Conservation (phyloP, 2,888 invertebrate genomes). For the Dolichomitus sp. region DNA sequence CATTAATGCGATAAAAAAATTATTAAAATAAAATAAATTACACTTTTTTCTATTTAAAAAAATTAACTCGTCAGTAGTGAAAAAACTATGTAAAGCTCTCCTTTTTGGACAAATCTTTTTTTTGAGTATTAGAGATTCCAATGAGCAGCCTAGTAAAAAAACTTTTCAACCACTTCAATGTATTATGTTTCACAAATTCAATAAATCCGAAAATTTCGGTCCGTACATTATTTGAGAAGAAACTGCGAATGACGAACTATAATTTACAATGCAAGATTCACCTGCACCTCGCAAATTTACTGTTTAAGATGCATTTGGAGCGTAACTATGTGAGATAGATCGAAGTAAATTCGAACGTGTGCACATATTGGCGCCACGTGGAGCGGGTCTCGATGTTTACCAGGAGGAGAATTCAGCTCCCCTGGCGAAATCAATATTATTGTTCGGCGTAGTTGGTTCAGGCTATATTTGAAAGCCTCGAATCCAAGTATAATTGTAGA, state of each 20-base stretch:
- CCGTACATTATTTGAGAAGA: not conserved
- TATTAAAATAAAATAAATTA: no score
- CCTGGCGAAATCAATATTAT: constrained; percentile 83
- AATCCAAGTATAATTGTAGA: constrained; percentile 55
- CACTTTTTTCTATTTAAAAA: no score
- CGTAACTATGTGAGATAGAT: not conserved
- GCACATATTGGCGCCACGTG: constrained; percentile 83
- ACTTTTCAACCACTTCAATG: not conserved
- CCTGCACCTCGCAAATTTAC: not conserved
- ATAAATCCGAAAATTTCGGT: not conserved
- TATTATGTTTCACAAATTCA: not conserved
- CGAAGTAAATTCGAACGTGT: constrained; percentile 36
- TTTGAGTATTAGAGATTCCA: no score
- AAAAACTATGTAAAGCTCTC: no score
- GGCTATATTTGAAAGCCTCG: constrained; percentile 79
- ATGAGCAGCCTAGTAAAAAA: no score
- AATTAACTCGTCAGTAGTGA: no score
- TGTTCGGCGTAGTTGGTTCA: constrained; percentile 74
- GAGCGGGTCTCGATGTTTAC: constrained; percentile 81
- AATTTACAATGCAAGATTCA: not conserved
- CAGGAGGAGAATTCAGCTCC: constrained; percentile 80
- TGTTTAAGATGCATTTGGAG: constrained; percentile 3
- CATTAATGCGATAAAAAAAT: no score
- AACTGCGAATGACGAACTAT: not conserved
- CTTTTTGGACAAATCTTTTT: no score